These are phyloP conservation scores for Anableps anableps DNA, from an alignment of 2,797 vertebrate species.

Conservation along the genomic window DNA sequence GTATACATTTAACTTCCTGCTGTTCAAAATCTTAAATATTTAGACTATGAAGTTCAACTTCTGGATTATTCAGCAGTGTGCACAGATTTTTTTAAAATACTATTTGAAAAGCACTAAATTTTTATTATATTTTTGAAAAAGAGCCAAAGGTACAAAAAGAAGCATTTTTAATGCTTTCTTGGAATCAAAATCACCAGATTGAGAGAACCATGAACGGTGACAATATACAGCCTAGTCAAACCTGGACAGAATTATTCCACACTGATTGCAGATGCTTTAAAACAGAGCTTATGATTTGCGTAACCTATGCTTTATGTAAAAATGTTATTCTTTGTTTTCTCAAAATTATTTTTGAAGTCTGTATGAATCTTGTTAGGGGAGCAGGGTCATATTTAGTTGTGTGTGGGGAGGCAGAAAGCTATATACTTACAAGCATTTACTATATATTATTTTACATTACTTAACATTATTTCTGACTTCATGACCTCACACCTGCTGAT, in stretches of 20 bases:
- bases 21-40: no score
- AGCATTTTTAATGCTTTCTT: not conserved
- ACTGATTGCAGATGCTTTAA: not conserved
- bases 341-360: not conserved
- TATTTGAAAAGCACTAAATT: not conserved
- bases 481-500: not conserved
- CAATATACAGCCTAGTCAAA: no score
- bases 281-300: not conserved
- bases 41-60: no score
- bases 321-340: not conserved
- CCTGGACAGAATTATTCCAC: not conserved
- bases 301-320: not conserved
- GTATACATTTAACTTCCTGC: no score
- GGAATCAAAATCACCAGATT: no score
- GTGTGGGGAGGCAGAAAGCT: not conserved
- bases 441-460: not conserved
- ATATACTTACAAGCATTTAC: not conserved
- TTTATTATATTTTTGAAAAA: not conserved
- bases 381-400: not conserved
- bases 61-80: no score
- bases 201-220: not conserved
- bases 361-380: not conserved
- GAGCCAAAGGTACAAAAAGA: not conserved
- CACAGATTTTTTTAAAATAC: not conserved
- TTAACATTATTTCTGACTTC: not conserved